Percentiles rank a stretch among this genome's conserved stretches.
These are phyloP conservation scores for Brachionus plicatilis DNA, from an alignment of 1,140 invertebrate genomes.

Conservation along the genomic window DNA sequence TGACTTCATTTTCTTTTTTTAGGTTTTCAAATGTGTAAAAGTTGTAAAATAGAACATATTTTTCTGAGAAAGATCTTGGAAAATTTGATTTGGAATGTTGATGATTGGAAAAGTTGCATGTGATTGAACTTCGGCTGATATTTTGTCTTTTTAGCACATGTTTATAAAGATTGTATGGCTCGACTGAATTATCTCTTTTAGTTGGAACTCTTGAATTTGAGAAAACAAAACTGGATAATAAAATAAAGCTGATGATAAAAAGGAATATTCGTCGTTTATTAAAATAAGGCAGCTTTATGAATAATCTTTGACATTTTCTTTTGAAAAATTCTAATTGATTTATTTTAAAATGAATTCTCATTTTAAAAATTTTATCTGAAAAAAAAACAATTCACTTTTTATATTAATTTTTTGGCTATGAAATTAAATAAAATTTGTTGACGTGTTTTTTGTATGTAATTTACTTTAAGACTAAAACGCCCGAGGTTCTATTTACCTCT, in stretches of 20 bases:
- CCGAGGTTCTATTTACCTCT: too few relatives aligned
- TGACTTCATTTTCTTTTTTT: not conserved
- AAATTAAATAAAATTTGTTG: too few relatives aligned
- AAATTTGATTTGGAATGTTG: not conserved
- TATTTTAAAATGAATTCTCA: not conserved
- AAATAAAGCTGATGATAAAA: not conserved
- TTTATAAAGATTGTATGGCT: conserved; percentile 5
- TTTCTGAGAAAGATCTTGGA: not conserved
- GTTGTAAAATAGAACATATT: not conserved
- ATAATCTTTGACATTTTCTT: not conserved
- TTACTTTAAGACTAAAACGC: too few relatives aligned
- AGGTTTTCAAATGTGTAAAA: not conserved
- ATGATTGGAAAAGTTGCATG: not conserved
- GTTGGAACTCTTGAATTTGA: not conserved
- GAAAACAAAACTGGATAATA: not conserved
- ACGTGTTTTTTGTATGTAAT: too few relatives aligned
- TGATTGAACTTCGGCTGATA: not conserved
- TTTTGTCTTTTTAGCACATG: not conserved
- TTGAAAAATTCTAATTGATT: not conserved
- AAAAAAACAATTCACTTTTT: not conserved
- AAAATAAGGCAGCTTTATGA: not conserved
- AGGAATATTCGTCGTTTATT: not conserved
- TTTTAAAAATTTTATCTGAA: not conserved
- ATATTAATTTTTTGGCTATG: too few relatives aligned
- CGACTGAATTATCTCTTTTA: not conserved